These are phyloP conservation scores for Apolygus lucorum DNA, from an alignment of 1,140 invertebrate genomes.

Conservation along the genomic window DNA sequence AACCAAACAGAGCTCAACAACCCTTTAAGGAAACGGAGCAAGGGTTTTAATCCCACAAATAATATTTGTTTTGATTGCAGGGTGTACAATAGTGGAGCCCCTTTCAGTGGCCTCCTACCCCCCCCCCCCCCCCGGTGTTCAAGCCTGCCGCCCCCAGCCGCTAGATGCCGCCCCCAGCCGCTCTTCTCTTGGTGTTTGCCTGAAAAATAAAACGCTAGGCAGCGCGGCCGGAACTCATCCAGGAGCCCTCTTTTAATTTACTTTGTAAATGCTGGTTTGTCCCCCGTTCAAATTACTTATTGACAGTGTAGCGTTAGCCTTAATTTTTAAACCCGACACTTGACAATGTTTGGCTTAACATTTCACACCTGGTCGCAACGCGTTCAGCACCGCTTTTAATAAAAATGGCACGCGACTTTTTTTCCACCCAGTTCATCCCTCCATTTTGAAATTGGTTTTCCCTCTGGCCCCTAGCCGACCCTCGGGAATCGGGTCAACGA, in stretches of 20 bases:
- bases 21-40: not conserved
- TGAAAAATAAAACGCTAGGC: not conserved
- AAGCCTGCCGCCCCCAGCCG: not conserved
- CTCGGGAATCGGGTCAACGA: too few species aligned
- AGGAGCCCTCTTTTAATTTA: not conserved
- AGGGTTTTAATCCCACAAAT: slow-evolving; percentile 1
- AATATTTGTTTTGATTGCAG: slow-evolving; percentile 1
- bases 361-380: not conserved
- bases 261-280: not conserved
- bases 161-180: not conserved
- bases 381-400: not conserved
- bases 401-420: too few species aligned
- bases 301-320: not conserved
- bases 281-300: not conserved
- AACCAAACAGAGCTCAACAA: not conserved
- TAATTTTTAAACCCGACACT: not conserved
- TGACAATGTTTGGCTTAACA: not conserved
- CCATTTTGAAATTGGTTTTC: too few species aligned
- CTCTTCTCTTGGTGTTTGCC: not conserved
- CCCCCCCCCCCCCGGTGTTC: too few species aligned
- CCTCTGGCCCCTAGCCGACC: too few species aligned
- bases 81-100: not conserved
- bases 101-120: not conserved
- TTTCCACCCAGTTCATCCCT: too few species aligned
- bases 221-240: not conserved